A percentile compares a stretch with the other conserved stretches of the same genome.
These are phyloP conservation scores for Metellina segmentata DNA, from an alignment of 2,888 invertebrate genomes.

Conservation along the genomic window DNA sequence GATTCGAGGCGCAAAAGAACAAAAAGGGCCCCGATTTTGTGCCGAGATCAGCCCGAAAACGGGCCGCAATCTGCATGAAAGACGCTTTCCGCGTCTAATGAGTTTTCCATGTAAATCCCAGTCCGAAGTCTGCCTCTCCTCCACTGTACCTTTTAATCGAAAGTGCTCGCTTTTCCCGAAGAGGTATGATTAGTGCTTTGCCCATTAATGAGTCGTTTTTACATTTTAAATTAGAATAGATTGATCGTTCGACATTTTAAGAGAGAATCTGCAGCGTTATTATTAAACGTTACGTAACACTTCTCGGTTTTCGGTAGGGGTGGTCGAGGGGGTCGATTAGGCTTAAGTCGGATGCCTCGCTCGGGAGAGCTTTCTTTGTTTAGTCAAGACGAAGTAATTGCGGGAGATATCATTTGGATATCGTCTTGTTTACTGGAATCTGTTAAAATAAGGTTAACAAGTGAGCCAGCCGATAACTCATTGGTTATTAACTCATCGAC, in stretches of 20 bases:
- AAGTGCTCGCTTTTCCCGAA: constrained; percentile 2
- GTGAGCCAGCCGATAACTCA: no score
- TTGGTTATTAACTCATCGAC: background rate
- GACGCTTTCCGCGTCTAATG: constrained; percentile 37
- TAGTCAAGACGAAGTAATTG: background rate
- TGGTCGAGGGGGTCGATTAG: background rate
- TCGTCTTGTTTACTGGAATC: background rate
- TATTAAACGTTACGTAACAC: constrained; percentile 28
- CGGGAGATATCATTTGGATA: background rate
- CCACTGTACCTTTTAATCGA: constrained; percentile 50
- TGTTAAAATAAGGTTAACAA: background rate
- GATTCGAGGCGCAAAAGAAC: constrained; percentile 36
- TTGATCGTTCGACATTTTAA: constrained; percentile 41
- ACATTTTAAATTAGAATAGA: constrained; percentile 49
- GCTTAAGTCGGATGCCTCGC: background rate
- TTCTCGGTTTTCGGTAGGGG: background rate
- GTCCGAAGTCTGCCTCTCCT: background rate
- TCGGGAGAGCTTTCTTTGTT: background rate
- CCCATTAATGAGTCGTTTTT: constrained; percentile 57
- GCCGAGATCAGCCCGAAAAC: constrained; percentile 21
- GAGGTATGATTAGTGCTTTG: constrained; percentile 41
- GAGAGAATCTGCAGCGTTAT: constrained; percentile 9
- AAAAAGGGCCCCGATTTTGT: constrained; percentile 52
- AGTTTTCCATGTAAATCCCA: constrained; percentile 63
- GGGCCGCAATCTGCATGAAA: background rate